These are phyloP conservation scores for Aspidoscelis tigris DNA, from an alignment of 2,113 vertebrate species.

Conservation along the genomic window DNA sequence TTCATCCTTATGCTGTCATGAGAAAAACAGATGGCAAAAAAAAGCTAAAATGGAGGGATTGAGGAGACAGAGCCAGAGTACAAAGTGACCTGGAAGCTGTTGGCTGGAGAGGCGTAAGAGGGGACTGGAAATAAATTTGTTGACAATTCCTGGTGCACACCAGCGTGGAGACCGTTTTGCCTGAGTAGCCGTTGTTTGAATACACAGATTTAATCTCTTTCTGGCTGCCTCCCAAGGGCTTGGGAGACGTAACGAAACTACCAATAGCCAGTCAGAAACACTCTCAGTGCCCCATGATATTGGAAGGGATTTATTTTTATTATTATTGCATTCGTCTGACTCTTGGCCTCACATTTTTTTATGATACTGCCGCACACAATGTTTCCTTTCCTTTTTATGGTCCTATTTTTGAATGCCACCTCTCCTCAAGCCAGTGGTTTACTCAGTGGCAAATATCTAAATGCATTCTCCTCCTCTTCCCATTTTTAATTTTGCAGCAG, in stretches of 20 bases:
- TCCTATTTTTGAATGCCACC: no score
- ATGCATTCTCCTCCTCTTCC: no score
- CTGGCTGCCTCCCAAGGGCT: not conserved
- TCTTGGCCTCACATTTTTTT: no score
- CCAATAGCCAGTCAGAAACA: not conserved
- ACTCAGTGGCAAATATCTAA: no score
- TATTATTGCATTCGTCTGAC: not conserved
- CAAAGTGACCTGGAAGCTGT: slow-evolving; percentile 51
- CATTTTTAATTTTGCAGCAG: no score
- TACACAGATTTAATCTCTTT: not conserved
- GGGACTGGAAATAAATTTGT: not conserved
- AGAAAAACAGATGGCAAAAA: slow-evolving; percentile 75
- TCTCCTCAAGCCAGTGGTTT: no score
- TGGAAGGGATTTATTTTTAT: not conserved
- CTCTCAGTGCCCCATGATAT: not conserved
- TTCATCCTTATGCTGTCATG: slow-evolving; percentile 70
- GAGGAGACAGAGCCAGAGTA: slow-evolving; percentile 47
- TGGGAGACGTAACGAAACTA: not conserved
- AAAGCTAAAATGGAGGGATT: slow-evolving; percentile 5
- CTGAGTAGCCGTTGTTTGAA: not conserved
- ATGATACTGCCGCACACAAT: no score
- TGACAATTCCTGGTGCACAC: not conserved
- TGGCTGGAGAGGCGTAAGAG: slow-evolving; percentile 24
- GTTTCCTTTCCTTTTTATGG: no score
- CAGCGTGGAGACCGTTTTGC: not conserved